Evolutionary conservation across 1,140 invertebrate species (phyloP).

Genomic region (Eueides isabella): DNA sequence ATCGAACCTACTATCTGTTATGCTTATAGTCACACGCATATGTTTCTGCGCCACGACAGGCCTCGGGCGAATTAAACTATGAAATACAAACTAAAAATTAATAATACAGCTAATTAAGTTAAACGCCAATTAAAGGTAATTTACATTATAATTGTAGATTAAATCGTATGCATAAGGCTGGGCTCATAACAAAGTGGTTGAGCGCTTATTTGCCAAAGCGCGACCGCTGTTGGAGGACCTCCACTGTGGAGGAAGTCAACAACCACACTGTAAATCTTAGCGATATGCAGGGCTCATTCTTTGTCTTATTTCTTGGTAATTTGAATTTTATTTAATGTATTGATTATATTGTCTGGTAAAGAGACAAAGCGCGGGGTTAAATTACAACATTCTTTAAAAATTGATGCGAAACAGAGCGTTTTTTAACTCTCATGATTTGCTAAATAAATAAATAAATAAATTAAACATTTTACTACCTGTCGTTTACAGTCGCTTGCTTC

Average conservation of each 20-base stretch:
- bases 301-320: constrained; percentile 89
- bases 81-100: background rate
- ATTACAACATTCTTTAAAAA: background rate
- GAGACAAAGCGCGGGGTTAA: background rate
- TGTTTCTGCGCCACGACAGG: too few relatives aligned
- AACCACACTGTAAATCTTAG: constrained; percentile 93
- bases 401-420: background rate
- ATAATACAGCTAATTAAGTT: background rate
- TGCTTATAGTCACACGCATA: too few relatives aligned
- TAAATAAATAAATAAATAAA: too few relatives aligned
- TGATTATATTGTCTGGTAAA: background rate
- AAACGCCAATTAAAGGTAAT: background rate
- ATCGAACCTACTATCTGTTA: too few relatives aligned
- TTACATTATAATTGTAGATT: constrained; percentile 42
- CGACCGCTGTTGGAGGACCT: constrained; percentile 89
- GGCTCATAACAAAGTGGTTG: constrained; percentile 93
- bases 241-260: constrained; percentile 84
- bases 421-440: too few relatives aligned
- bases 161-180: constrained; percentile 89
- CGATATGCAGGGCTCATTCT: constrained; percentile 96
- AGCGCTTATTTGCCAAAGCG: constrained; percentile 88
- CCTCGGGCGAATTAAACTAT: background rate
- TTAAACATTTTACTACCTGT: too few relatives aligned
- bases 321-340: background rate
- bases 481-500: too few relatives aligned